Conservation (phyloP, 2,797 vertebrate genomes). For the Pangasius macronema region DNA sequence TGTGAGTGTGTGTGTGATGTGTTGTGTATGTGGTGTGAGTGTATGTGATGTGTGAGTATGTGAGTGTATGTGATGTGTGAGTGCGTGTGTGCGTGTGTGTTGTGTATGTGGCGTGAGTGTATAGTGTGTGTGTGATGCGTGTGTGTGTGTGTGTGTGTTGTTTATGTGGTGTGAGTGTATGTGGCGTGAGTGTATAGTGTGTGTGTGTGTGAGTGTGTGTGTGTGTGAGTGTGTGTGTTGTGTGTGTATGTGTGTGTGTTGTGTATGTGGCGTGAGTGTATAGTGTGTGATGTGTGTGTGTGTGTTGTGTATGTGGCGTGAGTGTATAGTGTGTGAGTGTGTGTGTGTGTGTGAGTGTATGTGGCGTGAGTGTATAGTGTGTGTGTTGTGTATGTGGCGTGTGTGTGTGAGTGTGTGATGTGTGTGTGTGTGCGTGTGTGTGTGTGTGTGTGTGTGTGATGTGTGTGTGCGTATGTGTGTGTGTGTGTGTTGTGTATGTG, state of each 20-base stretch:
- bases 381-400: slow-evolving; percentile 2
- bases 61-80: background rate
- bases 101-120: background rate
- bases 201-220: background rate
- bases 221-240: background rate
- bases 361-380: background rate
- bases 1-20: background rate
- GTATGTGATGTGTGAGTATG: background rate
- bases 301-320: background rate
- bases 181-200: slow-evolving; percentile 14
- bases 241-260: background rate
- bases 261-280: background rate
- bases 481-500: background rate
- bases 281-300: background rate
- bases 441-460: background rate
- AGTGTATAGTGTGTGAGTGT: slow-evolving; percentile 6
- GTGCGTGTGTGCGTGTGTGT: background rate
- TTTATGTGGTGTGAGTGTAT: background rate
- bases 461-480: background rate
- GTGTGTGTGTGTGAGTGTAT: background rate
- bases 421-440: slow-evolving; percentile 3
- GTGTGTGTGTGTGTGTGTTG: background rate
- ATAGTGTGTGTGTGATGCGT: background rate
- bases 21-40: slow-evolving; percentile 5
- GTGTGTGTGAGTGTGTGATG: slow-evolving; percentile 14